Base-by-base conservation (phyloP, 2,888 invertebrate genomes). In the Tenthredo mesomela region DNA sequence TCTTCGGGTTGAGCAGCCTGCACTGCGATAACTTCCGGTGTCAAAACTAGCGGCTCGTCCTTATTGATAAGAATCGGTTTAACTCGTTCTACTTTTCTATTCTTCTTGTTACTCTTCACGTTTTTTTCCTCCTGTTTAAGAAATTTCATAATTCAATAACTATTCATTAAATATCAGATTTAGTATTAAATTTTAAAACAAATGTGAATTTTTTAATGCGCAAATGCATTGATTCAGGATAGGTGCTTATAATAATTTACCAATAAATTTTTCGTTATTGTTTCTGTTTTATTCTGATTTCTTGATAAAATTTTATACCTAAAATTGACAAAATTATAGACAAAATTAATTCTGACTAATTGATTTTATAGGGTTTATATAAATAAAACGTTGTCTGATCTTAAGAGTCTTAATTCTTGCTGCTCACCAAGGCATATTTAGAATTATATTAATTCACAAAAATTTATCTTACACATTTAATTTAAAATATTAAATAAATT, bases 11-110 rank as follows among this genome's bases (percentile, higher is more conserved):
- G 88, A 85, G 95, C 93, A 85, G 95, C 93, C 87, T 94, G 94
- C 71, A 92, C 92, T 85, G 92, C 91, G 78, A 90, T 91, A 85
- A 89, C 85, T 87, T 92, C 92, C 71, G 91, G 87, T 86, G 91
- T 89, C 86, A 94, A 91, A 89, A 93, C 93, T 86, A 94, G 93
- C 85, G 95, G 95, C 93, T 96, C 96, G 93, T 96, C 96, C 94
- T 96, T 96, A 94, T 97, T 97, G 90, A 96, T 90, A 92, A 97
- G 94, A 93, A 97, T 97, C 89, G 97, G 96, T 93, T 96, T 96
- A 91, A 96, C 94, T 94, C 96, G 96, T 92, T 95, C 95, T 94
- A 95, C 95, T 94, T 96, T 96, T 90, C 94, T 94, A 92, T 96
- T 96, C 94, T 96, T 96, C 94, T 95, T 95, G 91, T 94, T 95